phyloP scores from a whole-genome alignment of 2,113 vertebrate species.

The Brachirus orientalis region DNA sequence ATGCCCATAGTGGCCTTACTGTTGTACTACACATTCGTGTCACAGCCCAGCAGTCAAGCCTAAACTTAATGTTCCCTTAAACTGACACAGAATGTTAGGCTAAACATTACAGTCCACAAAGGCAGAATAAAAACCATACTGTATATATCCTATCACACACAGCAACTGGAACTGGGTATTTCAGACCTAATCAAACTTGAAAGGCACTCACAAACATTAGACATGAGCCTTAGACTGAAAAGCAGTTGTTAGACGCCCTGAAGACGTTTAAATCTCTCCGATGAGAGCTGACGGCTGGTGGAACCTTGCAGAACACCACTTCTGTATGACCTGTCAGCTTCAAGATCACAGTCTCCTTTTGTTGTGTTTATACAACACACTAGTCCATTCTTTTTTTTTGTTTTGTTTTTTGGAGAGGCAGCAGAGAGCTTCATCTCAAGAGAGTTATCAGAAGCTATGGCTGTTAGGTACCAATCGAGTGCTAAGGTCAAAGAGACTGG shows the following conservation, averaged over 20 bases:
- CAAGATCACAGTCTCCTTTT: too few species aligned
- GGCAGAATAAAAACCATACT: too few species aligned
- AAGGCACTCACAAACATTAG: slow-evolving; percentile 35
- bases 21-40: too few species aligned
- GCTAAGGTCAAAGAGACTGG: slow-evolving; percentile 51
- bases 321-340: too few species aligned
- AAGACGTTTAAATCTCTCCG: slow-evolving; percentile 52
- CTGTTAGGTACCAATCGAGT: slow-evolving; percentile 29
- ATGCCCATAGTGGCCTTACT: too few species aligned
- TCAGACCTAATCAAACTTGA: slow-evolving; percentile 50
- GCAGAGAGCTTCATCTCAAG: slow-evolving; percentile 32
- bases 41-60: too few species aligned
- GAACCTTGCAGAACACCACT: too few species aligned
- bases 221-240: slow-evolving; percentile 44
- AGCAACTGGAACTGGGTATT: slow-evolving; percentile 11
- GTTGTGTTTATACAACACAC: slow-evolving; percentile 38
- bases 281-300: slow-evolving; percentile 24
- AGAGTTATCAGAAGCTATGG: slow-evolving; percentile 28
- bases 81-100: too few species aligned
- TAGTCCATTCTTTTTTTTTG: slow-evolving; percentile 36
- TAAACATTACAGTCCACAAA: too few species aligned
- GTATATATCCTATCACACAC: slow-evolving; percentile 30
- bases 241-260: slow-evolving; percentile 27
- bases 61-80: too few species aligned
- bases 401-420: slow-evolving; percentile 35